These are phyloP conservation scores for Drosophila leonis DNA, from an alignment of 2,888 invertebrate species.

Conservation along the genomic window DNA sequence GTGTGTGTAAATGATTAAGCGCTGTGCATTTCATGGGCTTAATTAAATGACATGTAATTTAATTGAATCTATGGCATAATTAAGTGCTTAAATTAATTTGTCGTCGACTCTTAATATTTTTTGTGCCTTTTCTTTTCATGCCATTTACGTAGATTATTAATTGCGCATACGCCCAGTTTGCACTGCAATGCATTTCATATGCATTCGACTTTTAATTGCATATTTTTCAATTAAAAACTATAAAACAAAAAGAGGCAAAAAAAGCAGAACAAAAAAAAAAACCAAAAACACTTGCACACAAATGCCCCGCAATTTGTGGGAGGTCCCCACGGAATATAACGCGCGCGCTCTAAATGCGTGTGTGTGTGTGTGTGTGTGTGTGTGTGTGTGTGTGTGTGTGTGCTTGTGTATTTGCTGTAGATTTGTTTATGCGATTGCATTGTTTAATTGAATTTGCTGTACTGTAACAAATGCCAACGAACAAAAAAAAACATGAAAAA, in stretches of 20 bases:
- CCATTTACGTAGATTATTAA: constrained; percentile 37
- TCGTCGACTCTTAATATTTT: constrained; percentile 54
- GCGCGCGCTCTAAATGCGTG: not conserved
- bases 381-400: not conserved
- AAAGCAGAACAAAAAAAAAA: constrained; percentile 20
- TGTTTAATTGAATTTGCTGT: constrained; percentile 72
- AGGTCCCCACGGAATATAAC: constrained; percentile 21
- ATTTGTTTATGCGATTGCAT: constrained; percentile 73
- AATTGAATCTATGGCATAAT: constrained; percentile 66
- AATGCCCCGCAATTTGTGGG: constrained; percentile 25
- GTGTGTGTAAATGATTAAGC: constrained; percentile 15
- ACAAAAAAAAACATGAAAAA: constrained; percentile 18
- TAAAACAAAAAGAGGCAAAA: constrained; percentile 32
- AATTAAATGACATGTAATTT: constrained; percentile 69
- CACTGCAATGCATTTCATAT: constrained; percentile 36
- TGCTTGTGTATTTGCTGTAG: constrained; percentile 42
- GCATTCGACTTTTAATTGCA: constrained; percentile 69
- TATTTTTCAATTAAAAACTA: constrained; percentile 76
- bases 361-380: not conserved
- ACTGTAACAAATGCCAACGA: constrained; percentile 53
- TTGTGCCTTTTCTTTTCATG: constrained; percentile 12
- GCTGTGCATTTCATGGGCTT: constrained; percentile 54
- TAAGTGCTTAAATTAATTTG: constrained; percentile 74
- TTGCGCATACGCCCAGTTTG: constrained; percentile 66
- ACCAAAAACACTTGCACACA: constrained; percentile 40